Evolutionary conservation across 2,797 vertebrate species (phyloP), one percentile per base, ranked within the genome.

Genomic region (Emys orbicularis): DNA sequence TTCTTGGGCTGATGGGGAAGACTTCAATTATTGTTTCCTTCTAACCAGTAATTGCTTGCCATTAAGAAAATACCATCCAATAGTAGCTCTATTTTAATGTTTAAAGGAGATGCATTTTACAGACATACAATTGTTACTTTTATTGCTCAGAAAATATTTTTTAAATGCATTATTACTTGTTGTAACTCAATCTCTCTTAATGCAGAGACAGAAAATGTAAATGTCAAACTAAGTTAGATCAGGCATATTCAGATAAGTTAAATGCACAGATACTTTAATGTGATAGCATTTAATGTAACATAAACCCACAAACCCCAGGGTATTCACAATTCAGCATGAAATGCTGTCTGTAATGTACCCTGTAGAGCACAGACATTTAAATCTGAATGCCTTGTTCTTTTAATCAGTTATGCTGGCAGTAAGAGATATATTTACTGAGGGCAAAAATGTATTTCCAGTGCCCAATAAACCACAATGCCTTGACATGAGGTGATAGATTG

Each of bases 121-220:
- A 88, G 61, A 54, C 61, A 76, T 37, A 72, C 80, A n/a, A 29
- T 41, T 65, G 3, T 59, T 81, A 54, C 41, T 88, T 97, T 93
- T 90, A 83, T n/a, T 76, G 50, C 91, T 97, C 82, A 86, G 81
- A 92, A 97, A 95, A 85, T 87, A 95, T 74, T 86, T 90, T 82
- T 31, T 95, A 96, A 88, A 49, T 87, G 49, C 27, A 37, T 68
- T 77, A 31, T 77, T 57, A 49, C 88, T 97, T 83, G 52, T 76
- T 16, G 2, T 92, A 74, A 94, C 12, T 53, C 65, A 21, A 50
- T 27, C 44, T 83, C 50, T 27, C n/a, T 81, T 49, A 89, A 15
- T 29, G 41, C 34, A 68, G 83, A 84, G 72, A 74, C 41, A 59
- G 61, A 50, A 79, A 91, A 65, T 74, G 65, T 83, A 77, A 94